Evolutionary conservation across 2,113 vertebrate genomes (phyloP), one percentile per base, ranked within the genome.

Genomic region (Petromus typicus): DNA sequence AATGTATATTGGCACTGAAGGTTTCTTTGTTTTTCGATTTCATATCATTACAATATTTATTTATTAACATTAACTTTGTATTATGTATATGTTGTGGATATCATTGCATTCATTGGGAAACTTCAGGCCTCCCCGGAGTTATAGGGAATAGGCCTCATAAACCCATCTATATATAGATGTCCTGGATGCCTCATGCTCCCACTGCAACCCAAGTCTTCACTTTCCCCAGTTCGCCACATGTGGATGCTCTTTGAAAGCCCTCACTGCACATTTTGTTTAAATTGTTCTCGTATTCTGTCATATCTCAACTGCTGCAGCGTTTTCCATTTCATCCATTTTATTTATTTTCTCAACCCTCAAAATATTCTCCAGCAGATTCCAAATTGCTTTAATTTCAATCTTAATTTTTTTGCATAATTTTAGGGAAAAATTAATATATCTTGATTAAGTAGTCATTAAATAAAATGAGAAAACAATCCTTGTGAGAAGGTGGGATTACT

Each of bases 381-480:
- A 89, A 93, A 91, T 94, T 96, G 86, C 83, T 94, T 91, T 97
- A 92, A 96, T 95, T 96, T 95, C 45, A 93, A 78, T 95, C 56
- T 86, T 96, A 73, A 93, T 63, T 96, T 95, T 51, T 96, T 97
- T 94, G 64, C 25, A 94, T 57, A 45, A 89, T 95, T 96, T 90
- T 54, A 86, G 82, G 34, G 63, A 95, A 92, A 97, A 97, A 95
- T 97, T 94, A 98, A 97, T 97, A 93, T 69, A 89, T 89, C 75
- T 97, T 95, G 95, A 97, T 97, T 95, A 96, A 97, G 86, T 78
- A 95, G 82, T 97, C 92, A 95, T 98, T 97, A 97, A 97, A 59
- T 86, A 95, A 97, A 97, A 96, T 67, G 86, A 97, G 94, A 92
- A 98, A 95, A 95, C 89, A 95, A 95, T 96, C 90, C 93, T 96